These are phyloP conservation scores for Quadriops clusia DNA, from an alignment of 2,888 invertebrate species.

Conservation along the genomic window DNA sequence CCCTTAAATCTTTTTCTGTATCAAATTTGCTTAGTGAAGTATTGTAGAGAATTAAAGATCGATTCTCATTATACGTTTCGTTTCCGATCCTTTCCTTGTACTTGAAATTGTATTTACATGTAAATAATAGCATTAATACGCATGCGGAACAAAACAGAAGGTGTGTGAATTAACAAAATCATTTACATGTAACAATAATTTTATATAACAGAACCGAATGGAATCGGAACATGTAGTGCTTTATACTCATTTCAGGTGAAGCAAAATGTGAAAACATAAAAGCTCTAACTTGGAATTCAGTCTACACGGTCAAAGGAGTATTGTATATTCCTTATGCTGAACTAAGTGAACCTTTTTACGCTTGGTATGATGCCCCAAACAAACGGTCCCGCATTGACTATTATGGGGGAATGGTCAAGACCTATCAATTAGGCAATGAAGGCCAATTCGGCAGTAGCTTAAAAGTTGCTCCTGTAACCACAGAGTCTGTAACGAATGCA, in stretches of 20 bases:
- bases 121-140: too few species aligned
- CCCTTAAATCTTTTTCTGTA: too few species aligned
- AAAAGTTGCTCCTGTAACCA: constrained; percentile 80
- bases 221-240: constrained; percentile 2
- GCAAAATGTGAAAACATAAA: constrained; percentile 5
- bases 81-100: too few species aligned
- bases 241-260: constrained; percentile 4
- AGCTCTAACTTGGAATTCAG: constrained; percentile 45
- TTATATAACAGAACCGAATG: too few species aligned
- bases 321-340: constrained; percentile 89
- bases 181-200: too few species aligned
- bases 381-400: constrained; percentile 84
- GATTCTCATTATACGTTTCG: too few species aligned
- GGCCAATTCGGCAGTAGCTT: constrained; percentile 58
- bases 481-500: constrained; percentile 56
- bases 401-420: constrained; percentile 91
- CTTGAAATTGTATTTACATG: too few species aligned
- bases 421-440: constrained; percentile 60
- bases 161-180: too few species aligned
- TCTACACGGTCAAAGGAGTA: constrained; percentile 65
- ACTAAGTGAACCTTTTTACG: constrained; percentile 80
- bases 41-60: too few species aligned
- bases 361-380: constrained; percentile 68
- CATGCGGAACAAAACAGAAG: too few species aligned
- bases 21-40: too few species aligned